These are phyloP conservation scores for Oryzias melastigma DNA, from an alignment of 2,113 vertebrate species.

Conservation along the genomic window DNA sequence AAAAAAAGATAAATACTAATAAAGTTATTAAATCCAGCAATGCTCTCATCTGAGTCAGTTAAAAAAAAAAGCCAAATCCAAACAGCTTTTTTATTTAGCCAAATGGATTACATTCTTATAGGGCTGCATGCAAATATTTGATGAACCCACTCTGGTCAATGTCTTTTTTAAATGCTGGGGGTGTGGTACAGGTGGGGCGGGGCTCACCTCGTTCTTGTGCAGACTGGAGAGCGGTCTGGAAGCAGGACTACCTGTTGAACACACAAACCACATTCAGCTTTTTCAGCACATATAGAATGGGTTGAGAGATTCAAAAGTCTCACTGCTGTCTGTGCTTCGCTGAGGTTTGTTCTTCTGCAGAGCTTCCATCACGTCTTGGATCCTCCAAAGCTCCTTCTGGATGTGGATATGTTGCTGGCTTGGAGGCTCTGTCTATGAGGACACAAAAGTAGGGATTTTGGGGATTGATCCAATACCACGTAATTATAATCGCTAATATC, in stretches of 20 bases:
- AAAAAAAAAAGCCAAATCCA: too few species aligned
- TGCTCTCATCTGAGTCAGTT: too few species aligned
- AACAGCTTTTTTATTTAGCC: too few species aligned
- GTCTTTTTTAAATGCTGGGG: too few species aligned
- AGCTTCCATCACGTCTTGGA: conserved; percentile 96
- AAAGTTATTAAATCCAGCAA: too few species aligned
- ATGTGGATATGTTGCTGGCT: conserved; percentile 93
- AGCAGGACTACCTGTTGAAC: conserved; percentile 40
- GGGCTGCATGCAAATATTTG: too few species aligned
- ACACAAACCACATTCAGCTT: background rate
- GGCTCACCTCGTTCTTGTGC: conserved; percentile 74
- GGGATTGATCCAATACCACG: background rate
- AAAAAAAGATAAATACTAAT: too few species aligned
- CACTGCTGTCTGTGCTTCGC: conserved; percentile 66
- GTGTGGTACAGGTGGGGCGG: background rate
- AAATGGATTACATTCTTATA: background rate
- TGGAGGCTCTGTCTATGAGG: conserved; percentile 86
- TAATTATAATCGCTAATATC: too few species aligned
- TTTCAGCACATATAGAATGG: too few species aligned
- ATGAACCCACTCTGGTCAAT: background rate
- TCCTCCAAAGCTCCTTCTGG: conserved; percentile 97
- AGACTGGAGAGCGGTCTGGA: conserved; percentile 68
- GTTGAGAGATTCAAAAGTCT: conserved; percentile 1
- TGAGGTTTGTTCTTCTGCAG: conserved; percentile 89
- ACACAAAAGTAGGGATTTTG: background rate